Evolutionary conservation across 2,113 vertebrate species (phyloP), one percentile per base, ranked within the genome.

Genomic region (Peromyscus maniculatus): DNA sequence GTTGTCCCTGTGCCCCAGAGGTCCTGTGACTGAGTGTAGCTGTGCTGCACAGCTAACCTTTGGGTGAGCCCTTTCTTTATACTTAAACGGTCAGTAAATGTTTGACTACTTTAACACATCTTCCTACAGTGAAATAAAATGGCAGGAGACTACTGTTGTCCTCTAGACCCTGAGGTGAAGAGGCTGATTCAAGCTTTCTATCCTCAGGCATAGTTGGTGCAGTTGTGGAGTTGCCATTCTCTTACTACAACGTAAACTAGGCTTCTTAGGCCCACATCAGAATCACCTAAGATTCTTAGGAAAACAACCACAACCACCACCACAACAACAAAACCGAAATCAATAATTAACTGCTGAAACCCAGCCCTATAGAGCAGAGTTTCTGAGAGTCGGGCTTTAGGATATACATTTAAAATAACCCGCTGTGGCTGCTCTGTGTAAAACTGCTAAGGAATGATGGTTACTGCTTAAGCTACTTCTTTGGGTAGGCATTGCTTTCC

Each of bases 91-190:
- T 72, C 66, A 59, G 3, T 72, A 5, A 46, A 12, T 31, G 78
- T 86, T 92, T 89, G 74, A 95, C 89, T 89, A 69, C 19, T 7
- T 90, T n/a, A 91, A 59, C 64, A 49, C 3, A 33, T 92, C 59
- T 33, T 96, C 17, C 72, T 90, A 55, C n/a, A 95, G 0, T 62
- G 86, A 80, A 88, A 75, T 84, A 79, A 62, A 62, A 16, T 19
- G 21, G 11, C 72, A 22, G 52, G 82, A 67, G 82, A 22, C 17
- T 71, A 4, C 11, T 89, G 0, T 31, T 28, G 69, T 71, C 55
- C 31, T 84, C 28, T 43, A 55, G 66, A 87, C 3, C n/a, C 46
- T 78, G n/a, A 1, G 31, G 80, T 46, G 21, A 49, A 82, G 31
- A 90, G 9, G 43, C 59, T 66, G 59, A 28, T 75, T 8, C 15